Conservation (phyloP, 2,113 vertebrate genomes). For the Glaucomys volans region DNA sequence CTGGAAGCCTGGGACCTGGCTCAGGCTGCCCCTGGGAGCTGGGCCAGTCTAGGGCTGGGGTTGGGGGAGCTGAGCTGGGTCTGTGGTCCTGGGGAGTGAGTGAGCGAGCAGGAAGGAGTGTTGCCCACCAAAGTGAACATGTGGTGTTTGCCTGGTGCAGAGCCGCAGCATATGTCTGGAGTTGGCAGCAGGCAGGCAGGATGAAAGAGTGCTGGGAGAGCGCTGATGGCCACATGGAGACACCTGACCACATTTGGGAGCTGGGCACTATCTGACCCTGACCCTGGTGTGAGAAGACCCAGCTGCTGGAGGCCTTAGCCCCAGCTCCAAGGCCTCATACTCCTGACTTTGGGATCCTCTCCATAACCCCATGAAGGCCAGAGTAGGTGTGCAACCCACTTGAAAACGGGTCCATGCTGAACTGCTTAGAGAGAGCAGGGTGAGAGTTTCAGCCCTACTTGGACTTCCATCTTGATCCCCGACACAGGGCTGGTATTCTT, state of each 20-base stretch:
- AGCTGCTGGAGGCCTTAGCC: not conserved
- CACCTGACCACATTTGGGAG: not conserved
- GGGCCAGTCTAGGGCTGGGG: not conserved
- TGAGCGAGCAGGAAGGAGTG: not conserved
- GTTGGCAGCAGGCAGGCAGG: not conserved
- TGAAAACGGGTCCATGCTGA: not conserved
- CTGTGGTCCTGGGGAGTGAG: not conserved
- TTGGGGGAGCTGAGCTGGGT: too few relatives aligned
- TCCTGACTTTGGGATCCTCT: not conserved
- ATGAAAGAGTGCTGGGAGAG: not conserved
- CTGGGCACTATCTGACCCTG: not conserved
- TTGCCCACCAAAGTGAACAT: slow-evolving; percentile 50
- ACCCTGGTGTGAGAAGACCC: not conserved
- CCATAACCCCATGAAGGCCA: not conserved
- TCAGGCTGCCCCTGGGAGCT: not conserved
- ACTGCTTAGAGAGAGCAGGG: not conserved
- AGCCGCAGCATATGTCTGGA: slow-evolving; percentile 59
- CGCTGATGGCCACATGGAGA: not conserved
- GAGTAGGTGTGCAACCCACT: not conserved
- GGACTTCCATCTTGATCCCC: not conserved
- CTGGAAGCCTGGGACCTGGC: not conserved
- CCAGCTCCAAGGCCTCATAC: not conserved
- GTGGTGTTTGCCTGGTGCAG: slow-evolving; percentile 60
- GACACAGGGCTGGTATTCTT: not conserved
- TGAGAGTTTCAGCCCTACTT: not conserved